Conservation (phyloP, 2,797 vertebrate species). For the Crenuchus spilurus region DNA sequence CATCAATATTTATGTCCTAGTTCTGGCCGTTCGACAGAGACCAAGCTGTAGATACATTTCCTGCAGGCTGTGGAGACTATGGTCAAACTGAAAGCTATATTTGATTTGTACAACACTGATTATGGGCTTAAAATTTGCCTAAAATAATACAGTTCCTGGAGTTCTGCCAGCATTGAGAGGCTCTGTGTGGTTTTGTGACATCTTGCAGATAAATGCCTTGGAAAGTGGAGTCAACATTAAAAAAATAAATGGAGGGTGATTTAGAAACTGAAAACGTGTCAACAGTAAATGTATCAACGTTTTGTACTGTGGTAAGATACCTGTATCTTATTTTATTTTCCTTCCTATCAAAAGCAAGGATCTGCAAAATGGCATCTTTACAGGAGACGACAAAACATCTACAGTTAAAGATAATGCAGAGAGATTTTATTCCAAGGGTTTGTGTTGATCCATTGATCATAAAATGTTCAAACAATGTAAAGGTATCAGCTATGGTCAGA, state of each 20-base stretch:
- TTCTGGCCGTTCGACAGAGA: neutral
- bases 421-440: too few species aligned
- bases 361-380: too few species aligned
- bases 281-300: too few species aligned
- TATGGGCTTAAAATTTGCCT: conserved; percentile 34
- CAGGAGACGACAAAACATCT: too few species aligned
- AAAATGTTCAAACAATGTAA: too few species aligned
- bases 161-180: conserved; percentile 56
- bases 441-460: too few species aligned
- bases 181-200: conserved; percentile 63
- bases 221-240: conserved; percentile 44
- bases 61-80: conserved; percentile 12
- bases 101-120: conserved; percentile 42
- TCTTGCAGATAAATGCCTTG: conserved; percentile 60
- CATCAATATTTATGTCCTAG: conserved; percentile 7
- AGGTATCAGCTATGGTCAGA: too few species aligned
- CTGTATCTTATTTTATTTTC: too few species aligned
- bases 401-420: too few species aligned
- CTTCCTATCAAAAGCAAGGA: too few species aligned
- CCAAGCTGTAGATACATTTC: conserved; percentile 22
- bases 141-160: conserved; percentile 41
- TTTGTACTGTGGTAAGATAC: too few species aligned
- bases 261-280: neutral
- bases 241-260: conserved; percentile 23
- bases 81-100: neutral